Evolutionary conservation across 1,140 invertebrate species (phyloP).

Genomic region (Dryas iulia): DNA sequence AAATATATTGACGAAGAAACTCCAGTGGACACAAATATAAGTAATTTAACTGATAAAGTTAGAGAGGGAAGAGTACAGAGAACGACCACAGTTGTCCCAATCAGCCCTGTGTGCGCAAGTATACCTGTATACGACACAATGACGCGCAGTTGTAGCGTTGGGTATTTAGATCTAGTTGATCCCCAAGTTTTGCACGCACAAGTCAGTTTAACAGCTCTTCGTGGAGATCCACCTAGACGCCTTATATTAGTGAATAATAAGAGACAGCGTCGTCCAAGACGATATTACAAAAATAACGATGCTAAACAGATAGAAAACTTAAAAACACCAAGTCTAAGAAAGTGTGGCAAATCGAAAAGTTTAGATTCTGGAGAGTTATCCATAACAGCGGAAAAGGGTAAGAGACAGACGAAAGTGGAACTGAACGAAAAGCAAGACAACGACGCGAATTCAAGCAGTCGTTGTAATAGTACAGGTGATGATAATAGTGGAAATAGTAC

Average conservation of each 20-base stretch:
- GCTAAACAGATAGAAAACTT: slow-evolving; percentile 44
- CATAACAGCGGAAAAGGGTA: slow-evolving; percentile 74
- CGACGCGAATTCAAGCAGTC: slow-evolving; percentile 43
- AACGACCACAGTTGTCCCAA: slow-evolving; percentile 84
- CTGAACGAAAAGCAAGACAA: slow-evolving; percentile 33
- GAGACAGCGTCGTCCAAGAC: slow-evolving; percentile 46
- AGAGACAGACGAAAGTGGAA: slow-evolving; percentile 41
- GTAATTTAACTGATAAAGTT: slow-evolving; percentile 53
- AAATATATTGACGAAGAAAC: slow-evolving; percentile 85
- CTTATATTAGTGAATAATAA: slow-evolving; percentile 86
- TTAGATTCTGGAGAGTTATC: slow-evolving; percentile 90
- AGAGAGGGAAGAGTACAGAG: slow-evolving; percentile 77
- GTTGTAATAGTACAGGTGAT: slow-evolving; percentile 53
- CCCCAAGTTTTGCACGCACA: slow-evolving; percentile 86
- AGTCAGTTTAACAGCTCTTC: slow-evolving; percentile 84
- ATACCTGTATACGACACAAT: slow-evolving; percentile 84
- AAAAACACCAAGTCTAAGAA: slow-evolving; percentile 82
- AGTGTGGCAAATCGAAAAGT: slow-evolving; percentile 90
- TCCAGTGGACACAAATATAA: slow-evolving; percentile 62
- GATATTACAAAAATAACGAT: slow-evolving; percentile 44
- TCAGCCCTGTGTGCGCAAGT: slow-evolving; percentile 81
- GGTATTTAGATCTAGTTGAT: slow-evolving; percentile 90
- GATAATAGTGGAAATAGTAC: slow-evolving; percentile 52
- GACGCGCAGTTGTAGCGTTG: slow-evolving; percentile 91
- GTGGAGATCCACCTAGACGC: slow-evolving; percentile 87